Percentiles rank a stretch among this genome's conserved stretches.
These are phyloP conservation scores for Napeogenes inachia DNA, from an alignment of 2,888 invertebrate genomes.

Conservation along the genomic window DNA sequence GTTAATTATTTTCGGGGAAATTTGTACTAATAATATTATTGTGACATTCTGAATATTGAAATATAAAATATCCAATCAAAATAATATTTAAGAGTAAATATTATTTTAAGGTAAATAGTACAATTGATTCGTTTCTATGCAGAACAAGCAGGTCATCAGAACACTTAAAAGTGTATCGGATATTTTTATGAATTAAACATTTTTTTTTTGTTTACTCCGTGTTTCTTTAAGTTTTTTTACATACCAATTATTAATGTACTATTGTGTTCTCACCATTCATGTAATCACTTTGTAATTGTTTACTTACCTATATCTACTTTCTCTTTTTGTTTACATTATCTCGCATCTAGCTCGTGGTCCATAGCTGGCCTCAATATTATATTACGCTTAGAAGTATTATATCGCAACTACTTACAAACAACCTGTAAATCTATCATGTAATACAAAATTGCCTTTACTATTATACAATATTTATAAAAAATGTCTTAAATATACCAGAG, in stretches of 20 bases:
- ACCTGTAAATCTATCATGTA: conserved; percentile 25
- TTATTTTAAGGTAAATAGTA: too few species aligned
- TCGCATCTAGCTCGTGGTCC: conserved; percentile 5
- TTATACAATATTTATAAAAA: too few species aligned
- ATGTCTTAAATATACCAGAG: too few species aligned
- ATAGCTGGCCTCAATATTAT: conserved; percentile 17
- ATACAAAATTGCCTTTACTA: conserved; percentile 4
- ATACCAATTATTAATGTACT: neutral
- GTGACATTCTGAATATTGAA: too few species aligned
- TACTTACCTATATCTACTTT: conserved; percentile 4
- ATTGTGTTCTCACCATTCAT: conserved; percentile 1
- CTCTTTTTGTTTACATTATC: neutral
- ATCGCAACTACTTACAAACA: conserved; percentile 11
- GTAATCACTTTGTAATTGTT: neutral
- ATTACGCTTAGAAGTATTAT: conserved; percentile 17
- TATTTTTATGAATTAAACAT: too few species aligned
- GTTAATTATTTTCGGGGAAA: too few species aligned
- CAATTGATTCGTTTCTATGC: too few species aligned
- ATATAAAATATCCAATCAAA: too few species aligned
- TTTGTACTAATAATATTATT: too few species aligned
- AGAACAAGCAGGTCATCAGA: too few species aligned
- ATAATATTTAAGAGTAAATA: too few species aligned
- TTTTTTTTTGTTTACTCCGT: neutral
- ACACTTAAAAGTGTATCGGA: too few species aligned
- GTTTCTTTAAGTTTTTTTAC: neutral